phyloP scores from a whole-genome alignment of 2,113 vertebrate species.

The Pteropus alecto region DNA sequence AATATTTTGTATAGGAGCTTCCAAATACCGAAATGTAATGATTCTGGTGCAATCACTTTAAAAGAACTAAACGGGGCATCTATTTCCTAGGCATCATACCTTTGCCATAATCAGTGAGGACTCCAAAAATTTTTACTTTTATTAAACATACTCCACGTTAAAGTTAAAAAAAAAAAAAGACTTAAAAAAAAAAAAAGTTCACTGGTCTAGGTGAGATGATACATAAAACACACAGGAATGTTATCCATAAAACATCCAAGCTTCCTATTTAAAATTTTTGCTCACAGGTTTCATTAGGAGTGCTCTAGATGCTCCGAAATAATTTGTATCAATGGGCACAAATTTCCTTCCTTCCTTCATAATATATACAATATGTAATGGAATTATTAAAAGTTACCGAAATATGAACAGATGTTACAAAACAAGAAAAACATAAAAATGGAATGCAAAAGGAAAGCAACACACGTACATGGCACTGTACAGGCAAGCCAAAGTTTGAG shows the following conservation, averaged over 20 bases:
- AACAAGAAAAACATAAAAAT: neutral
- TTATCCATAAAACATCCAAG: neutral
- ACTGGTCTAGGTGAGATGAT: neutral
- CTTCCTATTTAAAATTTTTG: neutral
- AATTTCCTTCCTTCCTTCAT: neutral
- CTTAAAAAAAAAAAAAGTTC: neutral
- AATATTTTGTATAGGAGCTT: neutral
- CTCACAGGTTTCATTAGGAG: neutral
- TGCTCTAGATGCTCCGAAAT: neutral
- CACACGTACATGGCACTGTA: neutral
- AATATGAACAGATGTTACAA: neutral
- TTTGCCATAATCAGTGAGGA: neutral
- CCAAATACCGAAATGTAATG: neutral
- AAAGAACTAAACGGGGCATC: neutral
- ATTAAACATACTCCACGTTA: neutral
- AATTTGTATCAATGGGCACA: neutral
- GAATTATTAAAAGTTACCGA: neutral
- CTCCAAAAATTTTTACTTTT: neutral
- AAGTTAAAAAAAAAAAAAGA: neutral
- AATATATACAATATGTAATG: neutral
- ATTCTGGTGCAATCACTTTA: neutral
- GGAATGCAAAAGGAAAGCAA: neutral
- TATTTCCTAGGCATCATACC: neutral
- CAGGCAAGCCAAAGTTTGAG: neutral
- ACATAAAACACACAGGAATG: neutral